Evolutionary conservation across 2,797 vertebrate species (phyloP), one percentile per base, ranked within the genome.

Genomic region (Trachurus trachurus): DNA sequence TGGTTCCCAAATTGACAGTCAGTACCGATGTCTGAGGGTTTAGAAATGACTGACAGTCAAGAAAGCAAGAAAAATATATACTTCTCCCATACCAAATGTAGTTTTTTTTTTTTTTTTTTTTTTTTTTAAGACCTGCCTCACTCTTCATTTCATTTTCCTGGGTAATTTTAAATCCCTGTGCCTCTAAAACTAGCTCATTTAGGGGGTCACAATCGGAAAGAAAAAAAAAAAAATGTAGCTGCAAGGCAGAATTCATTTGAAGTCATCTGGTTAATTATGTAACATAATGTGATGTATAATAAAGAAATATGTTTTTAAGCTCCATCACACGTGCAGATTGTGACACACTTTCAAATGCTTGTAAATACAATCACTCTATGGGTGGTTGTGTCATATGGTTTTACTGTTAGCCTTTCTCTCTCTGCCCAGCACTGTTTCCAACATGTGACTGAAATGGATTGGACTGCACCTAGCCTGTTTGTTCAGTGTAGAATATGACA

Each of bases 381-480:
- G 9, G 5, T 50, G 42, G 61, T 2, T 52, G 26, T 58, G 16
- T 29, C 66, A 13, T 5, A 16, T n/a, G n/a, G n/a, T n/a, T 60
- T 54, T 7, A 29, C 57, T 47, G 54, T 64, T 34, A 34, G 31
- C 65, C 42, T 19, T 44, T 50, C 44, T 37, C 31, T 62, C 56
- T 64, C n/a, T 8, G 54, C 39, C 66, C 39, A n/a, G 53, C 2
- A 1, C 65, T 71, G 70, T 82, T 68, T 76, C 26, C 0, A 19
- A 63, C 59, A 64, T 26, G 65, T 47, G 69, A 62, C 49, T 5
- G 39, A 44, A 16, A 79, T 81, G 71, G 44, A 84, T 87, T 71
- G 62, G 81, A 9, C 52, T 50, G 34, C 6, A 7, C 52, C 13
- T 74, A n/a, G 22, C 60, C 75, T 72, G 81, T 73, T 81, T 31